Conservation (phyloP, 2,888 invertebrate genomes). For the Dorcus hopei region DNA sequence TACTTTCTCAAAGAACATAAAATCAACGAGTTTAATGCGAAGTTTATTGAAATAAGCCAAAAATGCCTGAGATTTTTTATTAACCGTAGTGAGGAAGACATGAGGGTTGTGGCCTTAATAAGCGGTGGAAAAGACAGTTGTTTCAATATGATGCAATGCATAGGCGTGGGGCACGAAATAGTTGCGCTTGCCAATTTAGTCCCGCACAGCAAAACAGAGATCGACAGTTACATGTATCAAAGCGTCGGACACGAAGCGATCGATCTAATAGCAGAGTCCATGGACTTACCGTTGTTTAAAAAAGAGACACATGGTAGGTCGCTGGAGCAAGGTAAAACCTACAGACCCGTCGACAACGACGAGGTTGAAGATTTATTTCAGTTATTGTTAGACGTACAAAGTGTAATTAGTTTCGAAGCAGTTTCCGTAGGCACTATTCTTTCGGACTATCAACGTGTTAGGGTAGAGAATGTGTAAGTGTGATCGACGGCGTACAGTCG, state of each 20-base stretch:
- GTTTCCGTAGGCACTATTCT: slow-evolving; percentile 97
- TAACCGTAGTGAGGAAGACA: slow-evolving; percentile 47
- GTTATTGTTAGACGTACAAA: slow-evolving; percentile 73
- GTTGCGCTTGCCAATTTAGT: slow-evolving; percentile 94
- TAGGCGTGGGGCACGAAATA: slow-evolving; percentile 91
- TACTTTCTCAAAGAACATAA: too few relatives aligned
- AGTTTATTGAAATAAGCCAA: too few relatives aligned
- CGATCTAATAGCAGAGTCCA: slow-evolving; percentile 86
- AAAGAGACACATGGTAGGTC: slow-evolving; percentile 81
- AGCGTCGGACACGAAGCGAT: slow-evolving; percentile 97
- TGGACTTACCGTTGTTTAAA: slow-evolving; percentile 87
- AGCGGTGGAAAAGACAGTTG: slow-evolving; percentile 99
- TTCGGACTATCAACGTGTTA: slow-evolving; percentile 96
- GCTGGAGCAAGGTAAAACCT: slow-evolving; percentile 73
- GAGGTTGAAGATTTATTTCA: slow-evolving; percentile 96
- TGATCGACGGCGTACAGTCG: not conserved
- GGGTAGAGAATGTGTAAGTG: slow-evolving; percentile 96
- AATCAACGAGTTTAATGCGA: too few relatives aligned
- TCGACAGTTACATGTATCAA: slow-evolving; percentile 89
- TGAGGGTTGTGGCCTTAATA: slow-evolving; percentile 85
- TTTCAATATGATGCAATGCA: slow-evolving; percentile 98
- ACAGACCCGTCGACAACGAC: slow-evolving; percentile 78
- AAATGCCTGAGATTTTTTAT: too few relatives aligned
- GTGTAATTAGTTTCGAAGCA: slow-evolving; percentile 69
- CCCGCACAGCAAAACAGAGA: slow-evolving; percentile 76